Evolutionary conservation across 2,113 vertebrate genomes (phyloP), one percentile per base, ranked within the genome.

Genomic region (Aldabrachelys gigantea): DNA sequence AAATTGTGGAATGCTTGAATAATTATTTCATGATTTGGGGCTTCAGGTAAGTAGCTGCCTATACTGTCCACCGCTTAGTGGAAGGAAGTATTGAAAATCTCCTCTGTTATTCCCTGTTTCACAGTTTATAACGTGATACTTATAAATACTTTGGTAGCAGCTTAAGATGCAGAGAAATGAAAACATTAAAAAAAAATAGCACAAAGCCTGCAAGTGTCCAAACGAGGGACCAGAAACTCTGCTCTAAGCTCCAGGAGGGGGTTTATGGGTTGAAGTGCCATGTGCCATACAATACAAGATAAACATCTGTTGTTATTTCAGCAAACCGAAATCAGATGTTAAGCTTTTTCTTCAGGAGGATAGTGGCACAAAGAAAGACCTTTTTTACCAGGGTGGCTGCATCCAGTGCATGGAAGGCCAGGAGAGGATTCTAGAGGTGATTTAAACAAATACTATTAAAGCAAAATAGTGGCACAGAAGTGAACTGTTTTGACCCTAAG

Each of bases 241-340:
- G 98, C 98, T 98, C 94, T 97, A 96, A 98, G 98, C 98, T 89
- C 93, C 98, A 96, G 98, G 98, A 98, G 98, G 97, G 98, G 98
- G 96, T 98, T 98, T 98, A 98, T 97, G 97, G 97, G 98, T 98
- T 98, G 96, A 97, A 97, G 97, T 98, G 98, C 98, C 98, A 97
- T 97, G 92, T 98, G 98, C 98, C 98, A 98, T 98, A 98, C 98
- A 98, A 98, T 98, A 98, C 98, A 98, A 98, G 98, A 98, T 98
- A 98, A 99, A 98, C 98, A 98, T 98, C 98, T 98, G 98, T 97
- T 98, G 98, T 98, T 98, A 98, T 98, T 98, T 98, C 98, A 97
- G 97, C 95, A 99, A 98, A 98, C 98, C 96, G 86, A 89, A 99
- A 94, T 98, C 98, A 99, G 98, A 98, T 98, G 98, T 98, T 95